These are phyloP conservation scores for Vipera ursinii DNA, from an alignment of 2,797 vertebrate genomes.

Conservation along the genomic window DNA sequence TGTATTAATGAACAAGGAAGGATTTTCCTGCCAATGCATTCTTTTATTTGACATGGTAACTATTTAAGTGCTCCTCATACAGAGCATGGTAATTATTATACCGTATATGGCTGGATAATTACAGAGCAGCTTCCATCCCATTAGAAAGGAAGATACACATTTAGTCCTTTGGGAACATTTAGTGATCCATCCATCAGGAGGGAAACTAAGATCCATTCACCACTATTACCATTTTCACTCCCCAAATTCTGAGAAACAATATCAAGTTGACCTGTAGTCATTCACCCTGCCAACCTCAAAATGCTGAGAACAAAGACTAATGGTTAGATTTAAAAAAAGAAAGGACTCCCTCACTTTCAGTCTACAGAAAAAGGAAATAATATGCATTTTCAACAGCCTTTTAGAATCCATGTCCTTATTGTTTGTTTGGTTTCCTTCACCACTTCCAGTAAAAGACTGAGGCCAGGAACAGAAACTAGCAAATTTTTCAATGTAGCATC, in stretches of 20 bases:
- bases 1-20: conserved; percentile 1
- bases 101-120: conserved; percentile 1
- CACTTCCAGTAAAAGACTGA: not conserved
- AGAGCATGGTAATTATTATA: conserved; percentile 4
- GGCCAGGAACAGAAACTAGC: not conserved
- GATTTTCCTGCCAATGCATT: not conserved
- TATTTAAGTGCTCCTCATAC: conserved; percentile 10
- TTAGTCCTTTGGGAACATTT: not conserved
- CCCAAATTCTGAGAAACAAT: not conserved
- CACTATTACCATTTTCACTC: not conserved
- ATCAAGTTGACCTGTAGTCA: not conserved
- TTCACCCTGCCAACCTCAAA: not conserved
- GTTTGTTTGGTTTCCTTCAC: not conserved
- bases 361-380: not conserved
- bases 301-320: not conserved
- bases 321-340: not conserved
- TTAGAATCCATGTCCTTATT: not conserved
- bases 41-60: conserved; percentile 1
- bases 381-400: not conserved
- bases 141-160: not conserved
- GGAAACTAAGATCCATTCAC: not conserved
- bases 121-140: not conserved
- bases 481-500: not conserved
- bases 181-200: not conserved
- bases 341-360: not conserved